phyloP scores from a whole-genome alignment of 2,888 invertebrate genomes.

The Isotomurus palustris region DNA sequence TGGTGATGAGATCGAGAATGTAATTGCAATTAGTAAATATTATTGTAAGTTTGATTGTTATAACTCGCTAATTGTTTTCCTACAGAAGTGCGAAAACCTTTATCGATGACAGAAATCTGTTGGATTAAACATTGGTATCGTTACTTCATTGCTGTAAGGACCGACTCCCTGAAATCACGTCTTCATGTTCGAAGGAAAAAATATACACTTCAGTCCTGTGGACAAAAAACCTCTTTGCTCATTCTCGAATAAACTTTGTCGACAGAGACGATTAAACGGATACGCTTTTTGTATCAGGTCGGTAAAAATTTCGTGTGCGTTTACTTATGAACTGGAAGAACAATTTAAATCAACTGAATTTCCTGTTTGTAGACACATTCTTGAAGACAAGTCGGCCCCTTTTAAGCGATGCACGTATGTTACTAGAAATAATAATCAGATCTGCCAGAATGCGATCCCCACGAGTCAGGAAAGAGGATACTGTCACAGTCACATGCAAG shows the following conservation, averaged over 20 bases:
- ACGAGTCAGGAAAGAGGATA: conserved; percentile 52
- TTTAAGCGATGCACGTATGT: conserved; percentile 50
- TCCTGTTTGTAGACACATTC: conserved; percentile 51
- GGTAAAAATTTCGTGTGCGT: not conserved
- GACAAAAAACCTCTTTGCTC: conserved; percentile 54
- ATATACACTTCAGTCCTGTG: conserved; percentile 53
- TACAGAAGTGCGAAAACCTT: too few relatives aligned
- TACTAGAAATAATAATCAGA: conserved; percentile 44
- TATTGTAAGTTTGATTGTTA: too few relatives aligned
- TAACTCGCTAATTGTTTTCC: too few relatives aligned
- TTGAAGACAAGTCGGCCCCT: conserved; percentile 54
- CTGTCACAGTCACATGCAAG: conserved; percentile 54
- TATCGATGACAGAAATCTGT: too few relatives aligned
- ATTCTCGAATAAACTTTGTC: conserved; percentile 53
- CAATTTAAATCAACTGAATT: not conserved
- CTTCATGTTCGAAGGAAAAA: conserved; percentile 54
- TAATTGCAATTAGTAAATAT: too few relatives aligned
- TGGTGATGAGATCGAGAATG: too few relatives aligned
- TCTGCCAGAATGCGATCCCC: conserved; percentile 53
- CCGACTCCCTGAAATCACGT: too few relatives aligned
- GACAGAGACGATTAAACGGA: conserved; percentile 54
- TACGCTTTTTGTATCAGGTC: conserved; percentile 54
- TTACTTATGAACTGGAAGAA: not conserved
- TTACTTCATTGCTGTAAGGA: too few relatives aligned
- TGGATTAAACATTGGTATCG: too few relatives aligned